Base-by-base conservation (phyloP, 2,113 vertebrate genomes). In the Pipra filicauda region DNA sequence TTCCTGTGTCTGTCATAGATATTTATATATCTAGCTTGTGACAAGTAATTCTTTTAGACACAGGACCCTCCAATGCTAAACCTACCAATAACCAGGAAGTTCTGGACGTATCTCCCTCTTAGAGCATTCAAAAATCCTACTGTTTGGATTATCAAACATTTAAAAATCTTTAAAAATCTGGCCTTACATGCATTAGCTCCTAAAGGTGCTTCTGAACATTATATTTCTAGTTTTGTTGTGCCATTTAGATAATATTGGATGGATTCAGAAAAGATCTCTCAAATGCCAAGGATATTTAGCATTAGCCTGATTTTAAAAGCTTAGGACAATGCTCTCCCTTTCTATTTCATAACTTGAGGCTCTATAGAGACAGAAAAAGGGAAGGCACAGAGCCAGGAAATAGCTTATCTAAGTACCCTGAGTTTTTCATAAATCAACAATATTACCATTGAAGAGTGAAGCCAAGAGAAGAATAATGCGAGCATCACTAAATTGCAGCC, bases 341-440 rank as follows among this genome's bases (percentile, higher is more conserved):
- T 84, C 64, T 61, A 48, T 79, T 90, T 85, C 64, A 76, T 70
- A 84, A 88, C 89, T 52, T 86, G 19, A 8, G 57, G n/a, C 72
- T 95, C 43, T 59, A 30, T 10, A 43, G 35, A 88, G n/a, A 57
- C 52, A 93, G 85, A 92, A 64, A 85, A 83, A 64, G 23, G 30
- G 52, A 81, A 93, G 90, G 92, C 92, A 86, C 9, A 69, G 65
- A 67, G 85, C 88, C 93, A 96, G 64, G 87, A 88, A 96, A 93
- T n/a, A 93, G 35, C 79, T 94, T 91, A 80, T 75, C 85, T 88
- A 75, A 95, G 75, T 88, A 94, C 52, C 58, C 61, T 18, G 44
- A 71, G 15, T 74, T 91, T 88, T 93, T 94, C 73, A 88, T 91
- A 88, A 92, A 93, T 86, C 85, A 92, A 86, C 92, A 96, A n/a